Evolutionary conservation across 2,113 vertebrate genomes (phyloP).

Genomic region (Apteryx owenii): DNA sequence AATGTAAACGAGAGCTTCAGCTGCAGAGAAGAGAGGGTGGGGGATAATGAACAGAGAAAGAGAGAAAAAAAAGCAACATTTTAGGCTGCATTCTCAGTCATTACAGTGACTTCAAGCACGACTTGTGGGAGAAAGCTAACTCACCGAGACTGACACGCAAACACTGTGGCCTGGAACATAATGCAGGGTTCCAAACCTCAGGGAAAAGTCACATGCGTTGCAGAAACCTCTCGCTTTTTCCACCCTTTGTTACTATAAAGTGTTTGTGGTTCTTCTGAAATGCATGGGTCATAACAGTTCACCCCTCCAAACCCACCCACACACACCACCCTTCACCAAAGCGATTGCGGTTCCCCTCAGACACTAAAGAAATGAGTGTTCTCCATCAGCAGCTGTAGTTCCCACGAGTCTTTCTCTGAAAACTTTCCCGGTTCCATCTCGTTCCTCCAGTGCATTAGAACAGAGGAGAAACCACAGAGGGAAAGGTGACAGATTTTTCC

Average conservation of each 20-base stretch:
- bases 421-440: constrained; percentile 53
- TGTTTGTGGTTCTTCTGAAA: constrained; percentile 75
- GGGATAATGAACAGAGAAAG: background rate
- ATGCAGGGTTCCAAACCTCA: constrained; percentile 67
- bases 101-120: background rate
- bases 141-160: constrained; percentile 31
- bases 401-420: constrained; percentile 72
- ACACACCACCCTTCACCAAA: constrained; percentile 55
- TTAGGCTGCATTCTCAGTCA: constrained; percentile 17
- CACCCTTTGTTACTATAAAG: constrained; percentile 76
- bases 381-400: constrained; percentile 64
- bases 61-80: background rate
- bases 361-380: constrained; percentile 36
- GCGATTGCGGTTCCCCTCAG: constrained; percentile 62
- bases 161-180: constrained; percentile 60
- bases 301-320: constrained; percentile 66
- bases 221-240: constrained; percentile 70
- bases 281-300: constrained; percentile 49
- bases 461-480: constrained; percentile 66
- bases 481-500: constrained; percentile 74
- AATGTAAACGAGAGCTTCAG: constrained; percentile 93
- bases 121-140: constrained; percentile 13
- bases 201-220: constrained; percentile 59
- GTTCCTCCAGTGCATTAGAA: constrained; percentile 42
- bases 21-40: constrained; percentile 54